Evolutionary conservation across 2,113 vertebrate genomes (phyloP).

Genomic region (Alethe castanea): DNA sequence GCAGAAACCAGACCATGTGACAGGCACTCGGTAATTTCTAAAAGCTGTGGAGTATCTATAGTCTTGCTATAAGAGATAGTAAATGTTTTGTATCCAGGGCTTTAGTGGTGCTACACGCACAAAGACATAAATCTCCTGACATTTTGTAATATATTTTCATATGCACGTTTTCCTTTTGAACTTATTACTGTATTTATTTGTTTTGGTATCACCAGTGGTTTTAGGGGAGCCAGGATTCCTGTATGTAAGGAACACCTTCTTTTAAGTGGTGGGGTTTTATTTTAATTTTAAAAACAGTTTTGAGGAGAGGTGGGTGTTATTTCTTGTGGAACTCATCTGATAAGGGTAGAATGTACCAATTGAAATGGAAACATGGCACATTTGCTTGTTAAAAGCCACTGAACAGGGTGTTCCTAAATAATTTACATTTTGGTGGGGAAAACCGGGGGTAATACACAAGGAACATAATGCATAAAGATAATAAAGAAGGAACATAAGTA

Average conservation of each 20-base stretch:
- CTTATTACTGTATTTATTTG: neutral
- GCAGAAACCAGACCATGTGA: neutral
- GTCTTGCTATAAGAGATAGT: neutral
- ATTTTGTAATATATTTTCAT: neutral
- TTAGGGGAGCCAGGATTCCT: neutral
- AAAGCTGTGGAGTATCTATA: neutral
- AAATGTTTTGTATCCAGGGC: neutral
- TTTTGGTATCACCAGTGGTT: neutral
- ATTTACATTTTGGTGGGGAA: neutral
- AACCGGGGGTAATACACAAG: neutral
- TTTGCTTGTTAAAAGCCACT: neutral
- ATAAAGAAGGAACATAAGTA: neutral
- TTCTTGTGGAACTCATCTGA: constrained; percentile 9
- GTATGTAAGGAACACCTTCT: neutral
- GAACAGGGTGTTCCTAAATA: neutral
- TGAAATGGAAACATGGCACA: neutral
- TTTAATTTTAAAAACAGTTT: neutral
- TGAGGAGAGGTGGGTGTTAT: neutral
- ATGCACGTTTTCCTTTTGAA: neutral
- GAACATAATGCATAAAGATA: neutral
- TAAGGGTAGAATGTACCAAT: neutral
- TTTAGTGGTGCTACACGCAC: neutral
- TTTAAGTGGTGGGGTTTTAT: neutral
- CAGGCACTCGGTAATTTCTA: neutral
- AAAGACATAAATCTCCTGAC: neutral